Conservation (phyloP, 2,888 invertebrate genomes). For the Prosapia bicincta region DNA sequence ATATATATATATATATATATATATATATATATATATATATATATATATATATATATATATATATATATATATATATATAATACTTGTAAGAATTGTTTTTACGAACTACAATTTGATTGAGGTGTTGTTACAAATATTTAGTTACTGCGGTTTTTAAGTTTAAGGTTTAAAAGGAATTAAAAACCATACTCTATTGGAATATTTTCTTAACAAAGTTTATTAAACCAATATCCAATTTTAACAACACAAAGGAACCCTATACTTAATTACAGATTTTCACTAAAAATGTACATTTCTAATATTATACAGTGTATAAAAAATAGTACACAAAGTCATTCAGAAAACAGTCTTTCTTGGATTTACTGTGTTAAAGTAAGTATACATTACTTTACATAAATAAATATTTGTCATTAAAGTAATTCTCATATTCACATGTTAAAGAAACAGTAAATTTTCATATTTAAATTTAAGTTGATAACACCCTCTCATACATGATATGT, state of each 20-base stretch:
- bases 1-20: too few relatives aligned
- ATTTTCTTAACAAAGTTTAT: slow-evolving; percentile 34
- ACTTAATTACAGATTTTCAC: slow-evolving; percentile 30
- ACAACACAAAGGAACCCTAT: slow-evolving; percentile 16
- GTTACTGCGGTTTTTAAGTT: too few relatives aligned
- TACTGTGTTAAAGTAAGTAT: neutral
- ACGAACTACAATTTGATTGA: too few relatives aligned
- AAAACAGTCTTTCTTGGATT: slow-evolving; percentile 26
- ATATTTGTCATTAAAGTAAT: slow-evolving; percentile 5
- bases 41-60: too few relatives aligned
- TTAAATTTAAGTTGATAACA: too few relatives aligned
- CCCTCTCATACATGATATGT: neutral
- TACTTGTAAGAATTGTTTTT: too few relatives aligned
- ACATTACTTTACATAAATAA: slow-evolving; percentile 5
- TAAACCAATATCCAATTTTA: slow-evolving; percentile 31
- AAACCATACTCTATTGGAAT: neutral
- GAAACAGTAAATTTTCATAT: neutral
- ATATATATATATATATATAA: too few relatives aligned
- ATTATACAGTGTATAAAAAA: slow-evolving; percentile 25
- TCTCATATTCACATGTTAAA: neutral
- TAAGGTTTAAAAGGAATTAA: neutral
- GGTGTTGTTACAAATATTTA: too few relatives aligned
- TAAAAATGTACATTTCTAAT: slow-evolving; percentile 26
- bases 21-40: too few relatives aligned
- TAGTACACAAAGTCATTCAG: slow-evolving; percentile 5